Base-by-base conservation (phyloP, 2,888 invertebrate species). In the Coenonympha glycerion region DNA sequence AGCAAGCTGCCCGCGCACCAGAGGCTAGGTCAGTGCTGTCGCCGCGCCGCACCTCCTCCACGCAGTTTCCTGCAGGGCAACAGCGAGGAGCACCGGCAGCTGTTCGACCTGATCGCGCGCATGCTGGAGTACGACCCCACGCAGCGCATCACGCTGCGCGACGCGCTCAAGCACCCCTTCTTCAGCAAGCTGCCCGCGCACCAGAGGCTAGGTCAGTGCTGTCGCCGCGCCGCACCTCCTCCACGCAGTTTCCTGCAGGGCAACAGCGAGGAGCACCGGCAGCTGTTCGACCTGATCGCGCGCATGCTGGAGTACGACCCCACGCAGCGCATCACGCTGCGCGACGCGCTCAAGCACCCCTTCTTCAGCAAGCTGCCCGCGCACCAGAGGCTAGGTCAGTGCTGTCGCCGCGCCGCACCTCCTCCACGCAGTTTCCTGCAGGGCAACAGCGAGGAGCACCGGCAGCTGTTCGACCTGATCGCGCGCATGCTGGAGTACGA, bases 231-330 rank as follows among this genome's bases (percentile, higher is more conserved):
- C n/a, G n/a, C n/a, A n/a, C n/a, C n/a, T n/a, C n/a, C n/a, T n/a
- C n/a, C 36, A 5, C 91, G 97, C 95, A 92, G 97, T 84, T 97
- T 97, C 84, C 91, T 95, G 79, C 90, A 93, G 72, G 91, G 90
- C 68, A 96, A 95, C 65, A 94, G 95, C 65, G 93, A 95, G 62
- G 98, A 99, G 70, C 95, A 98, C 80, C 91, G 93, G 58, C 93
- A 95, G 75, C 88, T 99, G 69, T 99, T 99, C 82, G 97, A 98
- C 77, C 89, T 99, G 73, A 93, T 99, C 65, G 92, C 93, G 68
- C 92, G 93, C 79, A 99, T 99, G 99, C 88, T 99, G 76, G 98
- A 97, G 67, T 99, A 98, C 84, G 98, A 99, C 78, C 99, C 99
- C 21, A 89, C 92, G 55, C 93, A 95, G 71, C 90, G 99, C 57